Evolutionary conservation across 2,797 vertebrate genomes (phyloP), one percentile per base, ranked within the genome.

Genomic region (Lagodon rhomboides): DNA sequence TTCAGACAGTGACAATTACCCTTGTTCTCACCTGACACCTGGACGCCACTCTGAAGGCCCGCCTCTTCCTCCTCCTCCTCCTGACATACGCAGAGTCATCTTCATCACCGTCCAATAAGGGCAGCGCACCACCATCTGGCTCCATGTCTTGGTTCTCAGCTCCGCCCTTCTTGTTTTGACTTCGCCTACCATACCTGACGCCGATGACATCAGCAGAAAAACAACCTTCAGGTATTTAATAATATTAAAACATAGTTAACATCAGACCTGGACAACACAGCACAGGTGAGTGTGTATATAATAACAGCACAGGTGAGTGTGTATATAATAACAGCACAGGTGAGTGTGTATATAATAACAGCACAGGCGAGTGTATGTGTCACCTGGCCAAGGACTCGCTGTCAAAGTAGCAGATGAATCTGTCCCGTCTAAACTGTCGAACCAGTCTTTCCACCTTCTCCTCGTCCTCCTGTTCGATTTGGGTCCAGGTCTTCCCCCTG

Each of bases 391-490:
- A 83, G 0, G 94, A 95, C 75, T 97, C 96, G 0, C 89, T 95
- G 87, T 97, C 96, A 56, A 98, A 98, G 91, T 97, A 96, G 91
- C 97, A 97, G 74, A 89, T 91, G 86, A 96, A 97, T 50, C 80
- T 90, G 12, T 95, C 96, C 65, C 94, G 92, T 89, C 94, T 95
- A 87, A 97, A 97, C 87, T 98, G 96, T 55, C 87, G 95, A 12
- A 97, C 96, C 49, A 98, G 94, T 38, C 84, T 87, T 34, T 97
- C 94, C 71, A 97, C 96, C 92, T 96, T 97, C 70, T 95, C 81
- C 80, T 98, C 96, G 61, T 98, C 97, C 91, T 98, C 97, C 75
- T 92, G 89, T 92, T 96, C 95, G 17, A 98, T 96, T 78, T 98
- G 97, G 61, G 95, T 92, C 96, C 95, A 96, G 0, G 94, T 97